Evolutionary conservation across 1,140 invertebrate species (phyloP), one percentile per base, ranked within the genome.

Genomic region (Colletes latitarsis): DNA sequence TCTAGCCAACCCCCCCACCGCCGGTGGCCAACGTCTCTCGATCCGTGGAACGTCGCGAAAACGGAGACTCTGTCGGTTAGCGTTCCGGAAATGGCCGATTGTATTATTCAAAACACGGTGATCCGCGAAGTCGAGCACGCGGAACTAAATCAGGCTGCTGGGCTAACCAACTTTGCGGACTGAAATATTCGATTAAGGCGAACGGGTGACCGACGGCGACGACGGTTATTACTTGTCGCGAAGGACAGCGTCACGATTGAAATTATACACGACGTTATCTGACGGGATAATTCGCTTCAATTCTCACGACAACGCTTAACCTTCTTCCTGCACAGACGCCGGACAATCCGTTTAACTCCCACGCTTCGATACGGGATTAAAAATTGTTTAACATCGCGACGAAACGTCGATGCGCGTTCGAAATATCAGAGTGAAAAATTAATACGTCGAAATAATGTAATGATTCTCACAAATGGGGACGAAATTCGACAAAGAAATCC

Each of bases 51-150:
- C 62, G 2, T 1, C 58, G 43, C 64, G 43, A 53, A 73, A 69
- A 75, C 64, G 58, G 30, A 82, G 69, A 85, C 82, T 85, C 77
- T 58, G 58, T 17, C 73, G 69, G 68, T 75, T 21, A 85, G 43
- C 66, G 68, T 15, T 46, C 60, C 15, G 12, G 71, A 78, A 53
- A 71, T 46, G 57, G 17, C 12, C 30, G 46, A 77, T 71, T 62
- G 30, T 62, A 62, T 71, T 63, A 53, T 52, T 77, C 75, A 62
- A 77, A 77, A 77, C 46, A 77, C 52, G 21, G 6, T 12, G 46
- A 41, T 49, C 39, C 73, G 2, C 14, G 21, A 19, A 53, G 30
- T 19, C n/a, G 21, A 39, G 6, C n/a, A 12, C 62, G 14, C 46
- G 30, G 21, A 67, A 57, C 17, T 57, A n/a, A 67, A 67, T 57